A percentile compares a stretch with the other conserved stretches of the same genome.
These are phyloP conservation scores for Turdus rufiventris DNA, from an alignment of 2,113 vertebrate genomes.

Conservation along the genomic window DNA sequence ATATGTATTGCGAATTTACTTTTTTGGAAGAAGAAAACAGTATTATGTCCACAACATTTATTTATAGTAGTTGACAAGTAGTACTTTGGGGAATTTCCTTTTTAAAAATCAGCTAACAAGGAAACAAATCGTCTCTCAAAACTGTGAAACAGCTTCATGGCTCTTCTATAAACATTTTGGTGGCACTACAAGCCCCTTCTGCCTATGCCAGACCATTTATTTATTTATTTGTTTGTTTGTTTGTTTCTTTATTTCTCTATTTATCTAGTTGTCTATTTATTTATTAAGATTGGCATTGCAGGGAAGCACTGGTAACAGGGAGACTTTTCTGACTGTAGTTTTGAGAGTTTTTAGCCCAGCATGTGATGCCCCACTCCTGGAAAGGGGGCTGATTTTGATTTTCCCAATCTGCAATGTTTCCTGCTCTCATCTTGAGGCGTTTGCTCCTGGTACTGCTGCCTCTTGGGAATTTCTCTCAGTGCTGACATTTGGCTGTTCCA, in stretches of 20 bases:
- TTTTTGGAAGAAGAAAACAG: background rate
- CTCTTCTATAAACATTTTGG: background rate
- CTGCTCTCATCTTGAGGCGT: fast-evolving
- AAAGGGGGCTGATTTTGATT: background rate
- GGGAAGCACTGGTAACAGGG: background rate
- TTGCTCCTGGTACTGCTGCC: background rate
- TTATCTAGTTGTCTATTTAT: background rate
- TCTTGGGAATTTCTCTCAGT: fast-evolving
- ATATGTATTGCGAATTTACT: background rate
- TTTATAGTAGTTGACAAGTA: conserved; percentile 25
- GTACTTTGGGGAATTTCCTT: background rate
- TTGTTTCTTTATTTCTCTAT: background rate
- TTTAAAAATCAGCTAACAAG: background rate
- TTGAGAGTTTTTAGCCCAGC: background rate
- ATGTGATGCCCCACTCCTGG: background rate
- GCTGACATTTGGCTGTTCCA: background rate
- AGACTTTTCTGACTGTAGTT: background rate
- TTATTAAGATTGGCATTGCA: background rate
- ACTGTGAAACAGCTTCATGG: background rate
- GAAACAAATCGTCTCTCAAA: conserved; percentile 1
- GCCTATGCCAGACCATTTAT: background rate
- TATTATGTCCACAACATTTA: background rate
- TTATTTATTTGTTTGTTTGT: fast-evolving
- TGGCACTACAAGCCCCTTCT: background rate
- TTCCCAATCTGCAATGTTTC: background rate